These are phyloP conservation scores for Glossophaga mutica DNA, from an alignment of 2,797 vertebrate genomes.

Conservation along the genomic window DNA sequence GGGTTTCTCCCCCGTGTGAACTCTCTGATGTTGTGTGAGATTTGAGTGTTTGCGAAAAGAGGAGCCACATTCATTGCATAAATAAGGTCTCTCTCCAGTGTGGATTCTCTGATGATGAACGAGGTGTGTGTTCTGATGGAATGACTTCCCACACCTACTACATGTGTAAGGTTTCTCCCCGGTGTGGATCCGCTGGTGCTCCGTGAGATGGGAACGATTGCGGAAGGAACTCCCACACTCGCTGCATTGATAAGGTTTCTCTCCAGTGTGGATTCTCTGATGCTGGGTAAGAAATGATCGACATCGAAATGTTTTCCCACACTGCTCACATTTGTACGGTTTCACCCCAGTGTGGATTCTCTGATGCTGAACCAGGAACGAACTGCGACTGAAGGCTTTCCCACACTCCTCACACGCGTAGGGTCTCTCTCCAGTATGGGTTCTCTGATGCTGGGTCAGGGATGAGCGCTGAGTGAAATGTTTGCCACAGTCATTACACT, in stretches of 20 bases:
- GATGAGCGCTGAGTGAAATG: constrained; percentile 63
- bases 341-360: constrained; percentile 74
- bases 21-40: constrained; percentile 54
- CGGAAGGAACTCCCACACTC: constrained; percentile 67
- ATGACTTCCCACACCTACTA: constrained; percentile 47
- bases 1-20: constrained; percentile 59
- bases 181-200: constrained; percentile 69
- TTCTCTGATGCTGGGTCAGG: constrained; percentile 67
- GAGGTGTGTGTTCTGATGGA: constrained; percentile 60
- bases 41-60: constrained; percentile 61
- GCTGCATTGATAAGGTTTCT: constrained; percentile 62
- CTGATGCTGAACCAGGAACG: constrained; percentile 72
- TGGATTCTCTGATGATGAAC: constrained; percentile 66
- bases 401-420: constrained; percentile 68
- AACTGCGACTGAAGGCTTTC: constrained; percentile 73
- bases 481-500: constrained; percentile 68
- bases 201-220: constrained; percentile 63
- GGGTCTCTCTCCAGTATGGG: constrained; percentile 70
- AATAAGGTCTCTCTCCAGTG: constrained; percentile 51
- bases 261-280: constrained; percentile 72
- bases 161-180: constrained; percentile 64
- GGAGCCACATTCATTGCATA: constrained; percentile 46
- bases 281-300: constrained; percentile 76
- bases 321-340: constrained; percentile 71
- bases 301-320: constrained; percentile 73